These are phyloP conservation scores for Nothobranchius kuhntae DNA, from an alignment of 2,113 vertebrate genomes.

Conservation along the genomic window DNA sequence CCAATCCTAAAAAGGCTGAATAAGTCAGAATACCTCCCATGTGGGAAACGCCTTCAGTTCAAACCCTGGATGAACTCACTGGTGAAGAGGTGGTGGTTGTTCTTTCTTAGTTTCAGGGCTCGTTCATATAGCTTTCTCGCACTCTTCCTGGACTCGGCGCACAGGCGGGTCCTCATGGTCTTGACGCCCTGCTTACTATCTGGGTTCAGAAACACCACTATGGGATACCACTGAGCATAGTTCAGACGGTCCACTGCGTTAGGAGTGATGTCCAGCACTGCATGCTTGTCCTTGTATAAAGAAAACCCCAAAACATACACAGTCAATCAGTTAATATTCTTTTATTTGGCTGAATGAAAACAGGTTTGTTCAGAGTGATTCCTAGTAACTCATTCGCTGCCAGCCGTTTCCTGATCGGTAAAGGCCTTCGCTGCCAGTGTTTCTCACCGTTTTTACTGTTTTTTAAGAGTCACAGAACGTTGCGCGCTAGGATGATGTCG, in stretches of 20 bases:
- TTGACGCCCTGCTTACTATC: conserved; percentile 98
- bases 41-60: too few relatives aligned
- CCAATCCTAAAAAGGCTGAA: too few relatives aligned
- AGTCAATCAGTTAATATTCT: neutral
- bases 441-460: too few relatives aligned
- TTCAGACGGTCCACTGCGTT: conserved; percentile 98
- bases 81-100: conserved; percentile 98
- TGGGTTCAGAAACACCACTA: conserved; percentile 96
- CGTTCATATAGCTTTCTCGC: conserved; percentile 94
- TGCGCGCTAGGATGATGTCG: too few relatives aligned
- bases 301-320: neutral
- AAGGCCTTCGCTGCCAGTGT: too few relatives aligned
- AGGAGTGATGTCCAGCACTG: conserved; percentile 97
- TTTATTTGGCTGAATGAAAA: neutral
- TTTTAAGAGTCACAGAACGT: too few relatives aligned
- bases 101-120: conserved; percentile 96
- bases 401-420: too few relatives aligned
- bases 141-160: conserved; percentile 95
- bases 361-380: too few relatives aligned
- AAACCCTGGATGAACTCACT: conserved; percentile 79
- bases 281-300: conserved; percentile 90
- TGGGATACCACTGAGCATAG: conserved; percentile 99
- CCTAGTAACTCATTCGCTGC: too few relatives aligned
- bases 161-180: conserved; percentile 93
- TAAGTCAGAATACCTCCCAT: too few relatives aligned